Conservation (phyloP, 92 coral and sea anemone species). For the Porites lobata region DNA sequence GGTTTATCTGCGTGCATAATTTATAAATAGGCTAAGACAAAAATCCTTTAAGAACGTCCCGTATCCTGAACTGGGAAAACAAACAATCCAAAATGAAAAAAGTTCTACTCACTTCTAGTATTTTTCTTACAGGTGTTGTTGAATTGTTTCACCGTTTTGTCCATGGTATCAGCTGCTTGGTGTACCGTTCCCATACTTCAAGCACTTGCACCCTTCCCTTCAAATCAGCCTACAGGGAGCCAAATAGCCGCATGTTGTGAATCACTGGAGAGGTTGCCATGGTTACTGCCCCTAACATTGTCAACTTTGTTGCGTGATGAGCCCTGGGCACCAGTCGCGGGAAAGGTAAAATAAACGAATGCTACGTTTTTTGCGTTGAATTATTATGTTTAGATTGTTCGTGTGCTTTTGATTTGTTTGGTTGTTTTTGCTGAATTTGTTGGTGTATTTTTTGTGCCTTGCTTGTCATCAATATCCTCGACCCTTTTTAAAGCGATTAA, state of each 20-base stretch:
- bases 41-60: background rate
- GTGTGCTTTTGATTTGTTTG: background rate
- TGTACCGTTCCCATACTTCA: constrained; percentile 36
- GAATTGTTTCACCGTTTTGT: constrained; percentile 59
- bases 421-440: background rate
- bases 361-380: background rate
- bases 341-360: constrained; percentile 49
- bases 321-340: constrained; percentile 56
- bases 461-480: background rate
- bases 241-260: background rate
- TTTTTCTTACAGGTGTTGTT: constrained; percentile 41
- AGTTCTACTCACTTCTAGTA: background rate
- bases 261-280: constrained; percentile 24
- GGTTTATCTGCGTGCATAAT: no score
- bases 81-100: no score
- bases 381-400: background rate
- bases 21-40: background rate
- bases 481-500: background rate
- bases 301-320: constrained; percentile 45
- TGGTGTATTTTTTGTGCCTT: background rate
- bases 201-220: background rate
- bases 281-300: constrained; percentile 66
- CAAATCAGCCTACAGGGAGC: background rate
- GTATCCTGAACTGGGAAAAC: no score
- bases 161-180: constrained; percentile 45